Conservation (phyloP, 1,140 invertebrate species). For the Saccostrea echinata region DNA sequence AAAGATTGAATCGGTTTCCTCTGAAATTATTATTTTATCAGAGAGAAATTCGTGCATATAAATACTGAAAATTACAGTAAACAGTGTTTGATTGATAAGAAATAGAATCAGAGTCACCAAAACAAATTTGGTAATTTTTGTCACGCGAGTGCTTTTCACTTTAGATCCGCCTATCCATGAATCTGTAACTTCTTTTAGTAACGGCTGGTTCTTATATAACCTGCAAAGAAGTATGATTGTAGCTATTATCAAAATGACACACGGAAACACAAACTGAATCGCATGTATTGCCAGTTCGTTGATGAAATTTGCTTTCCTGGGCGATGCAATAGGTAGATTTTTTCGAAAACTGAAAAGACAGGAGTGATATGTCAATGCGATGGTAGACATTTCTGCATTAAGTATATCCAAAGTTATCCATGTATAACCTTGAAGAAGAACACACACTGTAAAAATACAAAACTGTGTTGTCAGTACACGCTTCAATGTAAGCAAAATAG, state of each 20-base stretch:
- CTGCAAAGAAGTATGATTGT: not conserved
- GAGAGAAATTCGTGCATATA: slow-evolving; percentile 1
- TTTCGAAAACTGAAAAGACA: not conserved
- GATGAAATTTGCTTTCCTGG: not conserved
- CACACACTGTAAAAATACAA: not conserved
- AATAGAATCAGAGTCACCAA: not conserved
- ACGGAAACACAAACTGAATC: not conserved
- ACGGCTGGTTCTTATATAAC: not conserved
- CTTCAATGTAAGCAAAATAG: not conserved
- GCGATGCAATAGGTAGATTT: not conserved
- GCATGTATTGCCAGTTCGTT: not conserved
- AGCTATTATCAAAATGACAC: not conserved
- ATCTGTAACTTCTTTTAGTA: not conserved
- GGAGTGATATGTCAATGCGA: not conserved
- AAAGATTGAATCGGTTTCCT: not conserved
- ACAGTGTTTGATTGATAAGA: not conserved
- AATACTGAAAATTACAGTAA: not conserved
- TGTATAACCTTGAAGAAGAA: not conserved
- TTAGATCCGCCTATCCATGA: not conserved
- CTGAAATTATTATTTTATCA: not conserved
- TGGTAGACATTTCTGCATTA: not conserved
- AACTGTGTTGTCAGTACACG: not conserved
- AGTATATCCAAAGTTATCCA: not conserved
- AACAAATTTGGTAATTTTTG: not conserved
- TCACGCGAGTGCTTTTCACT: not conserved